Percentiles rank a stretch among this genome's conserved stretches.
Evolutionary conservation across 2,888 invertebrate genomes (phyloP).

Genomic region (Spisula subtruncata): DNA sequence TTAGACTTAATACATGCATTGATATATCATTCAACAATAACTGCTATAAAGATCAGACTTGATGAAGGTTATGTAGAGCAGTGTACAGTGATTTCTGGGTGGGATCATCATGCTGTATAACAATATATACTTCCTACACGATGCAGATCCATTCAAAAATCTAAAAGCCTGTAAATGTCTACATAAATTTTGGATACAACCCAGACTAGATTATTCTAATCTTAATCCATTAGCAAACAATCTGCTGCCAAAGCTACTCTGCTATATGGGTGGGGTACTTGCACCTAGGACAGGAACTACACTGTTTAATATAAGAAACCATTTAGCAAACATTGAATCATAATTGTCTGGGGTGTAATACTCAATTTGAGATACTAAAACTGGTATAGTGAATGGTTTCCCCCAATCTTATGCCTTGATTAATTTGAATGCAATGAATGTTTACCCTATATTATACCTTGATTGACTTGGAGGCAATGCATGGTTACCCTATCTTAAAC

Average conservation of each 20-base stretch:
- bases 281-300: background rate
- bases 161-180: conserved; percentile 44
- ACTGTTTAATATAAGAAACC: background rate
- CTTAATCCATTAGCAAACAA: conserved; percentile 52
- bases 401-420: too few species aligned
- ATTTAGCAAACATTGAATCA: background rate
- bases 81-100: conserved; percentile 42
- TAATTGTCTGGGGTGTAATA: background rate
- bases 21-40: too few species aligned
- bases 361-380: background rate
- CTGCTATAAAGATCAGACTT: too few species aligned
- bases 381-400: too few species aligned
- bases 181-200: conserved; percentile 31
- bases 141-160: background rate
- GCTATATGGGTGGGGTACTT: conserved; percentile 27
- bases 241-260: background rate
- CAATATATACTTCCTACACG: background rate
- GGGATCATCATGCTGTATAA: conserved; percentile 39
- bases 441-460: too few species aligned
- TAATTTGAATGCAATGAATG: too few species aligned
- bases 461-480: too few species aligned
- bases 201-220: conserved; percentile 59
- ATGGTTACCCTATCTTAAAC: too few species aligned
- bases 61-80: too few species aligned
- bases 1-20: too few species aligned